phyloP scores from a whole-genome alignment of 2,888 invertebrate species.

The Homarus gammarus region DNA sequence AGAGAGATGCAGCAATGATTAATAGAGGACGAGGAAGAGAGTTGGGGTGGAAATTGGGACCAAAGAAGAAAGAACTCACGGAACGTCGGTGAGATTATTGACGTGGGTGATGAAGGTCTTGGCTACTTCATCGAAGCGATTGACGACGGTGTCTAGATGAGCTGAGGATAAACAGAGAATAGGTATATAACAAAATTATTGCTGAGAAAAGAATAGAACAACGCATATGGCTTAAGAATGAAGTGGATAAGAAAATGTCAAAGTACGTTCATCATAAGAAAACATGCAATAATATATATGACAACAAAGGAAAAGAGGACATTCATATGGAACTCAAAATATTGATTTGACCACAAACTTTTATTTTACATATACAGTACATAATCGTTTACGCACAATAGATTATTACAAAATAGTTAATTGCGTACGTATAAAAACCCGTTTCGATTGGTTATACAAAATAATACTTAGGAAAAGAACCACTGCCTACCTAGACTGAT shows the following conservation, averaged over 20 bases:
- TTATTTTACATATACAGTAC: no score
- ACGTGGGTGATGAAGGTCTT: background rate
- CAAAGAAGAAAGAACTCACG: no score
- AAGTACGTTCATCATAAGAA: no score
- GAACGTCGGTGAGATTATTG: slow-evolving; percentile 10
- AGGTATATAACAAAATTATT: background rate
- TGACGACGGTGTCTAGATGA: background rate
- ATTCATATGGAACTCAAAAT: no score
- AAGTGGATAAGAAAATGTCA: no score
- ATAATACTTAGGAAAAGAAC: background rate
- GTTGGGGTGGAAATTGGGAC: no score
- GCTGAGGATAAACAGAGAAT: background rate
- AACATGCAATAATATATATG: no score
- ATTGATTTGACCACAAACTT: no score
- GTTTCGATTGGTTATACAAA: background rate
- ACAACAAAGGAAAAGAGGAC: no score
- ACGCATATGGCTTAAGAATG: background rate
- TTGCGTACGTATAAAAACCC: background rate
- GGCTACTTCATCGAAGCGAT: slow-evolving; percentile 30
- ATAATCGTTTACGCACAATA: no score
- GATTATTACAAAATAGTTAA: background rate
- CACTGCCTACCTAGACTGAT: slow-evolving; percentile 63
- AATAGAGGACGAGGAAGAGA: no score
- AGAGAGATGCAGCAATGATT: no score
- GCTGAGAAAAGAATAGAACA: background rate